Evolutionary conservation across 2,888 invertebrate species (phyloP), one percentile per base, ranked within the genome.

Genomic region (Argyra leucocephala): DNA sequence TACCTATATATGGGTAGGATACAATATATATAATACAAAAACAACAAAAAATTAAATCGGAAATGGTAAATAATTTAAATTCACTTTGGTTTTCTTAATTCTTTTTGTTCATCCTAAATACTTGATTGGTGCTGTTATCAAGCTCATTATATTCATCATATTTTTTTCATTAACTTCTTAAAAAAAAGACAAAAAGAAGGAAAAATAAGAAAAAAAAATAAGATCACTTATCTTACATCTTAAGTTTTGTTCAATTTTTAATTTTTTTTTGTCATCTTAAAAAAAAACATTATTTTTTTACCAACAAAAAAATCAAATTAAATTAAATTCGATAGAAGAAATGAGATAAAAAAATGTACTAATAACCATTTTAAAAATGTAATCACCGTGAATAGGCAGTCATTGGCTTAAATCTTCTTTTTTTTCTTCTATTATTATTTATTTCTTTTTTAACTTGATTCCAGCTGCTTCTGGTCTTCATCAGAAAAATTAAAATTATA

Each of bases 321-420:
- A 48, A 48, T 48, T 48, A 18, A 48, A 48, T 48, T 48, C 15
- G 9, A 48, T 48, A 48, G 18, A 15, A 31, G 31, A 31, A 31
- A 7, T n/a, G 12, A 31, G 9, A 31, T 4, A 48, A 48, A 18
- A 2, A 48, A 9, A 18, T 2, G 6, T n/a, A n/a, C n/a, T n/a
- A 48, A n/a, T 18, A 48, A 48, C 15, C 48, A 48, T 48, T 48
- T 48, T 48, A 48, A 10, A 48, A 48, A 48, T 48, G 48, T 48
- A 48, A 48, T 48, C 48, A 48, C 48, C 48, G 48, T 48, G 48
- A 48, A 48, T 48, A 48, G 48, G 48, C 48, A 48, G 48, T 18
- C 18, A 48, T 48, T 48, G 48, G 48, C 48, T 48, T 48, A 48
- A 48, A 48, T 48, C 48, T 48, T n/a, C 18, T 48, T n/a, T n/a